Evolutionary conservation across 2,888 invertebrate species (phyloP).

Genomic region (Melieria crassipennis): DNA sequence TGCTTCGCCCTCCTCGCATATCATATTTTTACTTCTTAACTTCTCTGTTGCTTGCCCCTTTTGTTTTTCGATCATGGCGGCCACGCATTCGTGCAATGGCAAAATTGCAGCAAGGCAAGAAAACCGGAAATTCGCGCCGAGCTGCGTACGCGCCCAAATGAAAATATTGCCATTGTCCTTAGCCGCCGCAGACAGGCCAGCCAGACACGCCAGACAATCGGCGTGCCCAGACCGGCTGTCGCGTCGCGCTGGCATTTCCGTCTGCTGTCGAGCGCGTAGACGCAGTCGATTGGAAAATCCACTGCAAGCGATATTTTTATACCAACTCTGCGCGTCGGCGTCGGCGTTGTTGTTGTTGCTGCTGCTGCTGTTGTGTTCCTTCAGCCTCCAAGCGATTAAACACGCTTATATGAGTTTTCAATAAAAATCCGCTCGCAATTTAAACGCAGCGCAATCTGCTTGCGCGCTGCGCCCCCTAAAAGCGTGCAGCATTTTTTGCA

Average conservation of each 20-base stretch:
- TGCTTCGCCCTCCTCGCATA: slow-evolving; percentile 14
- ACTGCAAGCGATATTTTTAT: slow-evolving; percentile 42
- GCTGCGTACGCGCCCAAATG: background rate
- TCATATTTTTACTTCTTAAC: slow-evolving; percentile 13
- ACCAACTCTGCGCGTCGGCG: background rate
- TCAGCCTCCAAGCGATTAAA: slow-evolving; percentile 3
- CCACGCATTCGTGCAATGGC: background rate
- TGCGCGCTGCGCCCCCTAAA: slow-evolving; percentile 2
- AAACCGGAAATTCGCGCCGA: background rate
- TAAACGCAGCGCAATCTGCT: slow-evolving; percentile 38
- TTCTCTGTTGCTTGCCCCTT: background rate
- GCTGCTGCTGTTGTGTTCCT: background rate
- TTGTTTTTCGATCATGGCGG: background rate
- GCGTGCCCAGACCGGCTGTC: too few species aligned
- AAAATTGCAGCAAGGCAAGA: background rate
- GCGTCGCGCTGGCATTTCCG: background rate
- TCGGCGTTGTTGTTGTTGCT: slow-evolving; percentile 19
- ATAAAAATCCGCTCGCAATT: slow-evolving; percentile 45
- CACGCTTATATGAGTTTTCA: slow-evolving; percentile 19
- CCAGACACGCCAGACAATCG: too few species aligned
- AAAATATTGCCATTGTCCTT: background rate
- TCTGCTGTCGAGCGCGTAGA: slow-evolving; percentile 39
- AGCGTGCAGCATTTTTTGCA: slow-evolving; percentile 14
- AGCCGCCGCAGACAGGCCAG: too few species aligned
- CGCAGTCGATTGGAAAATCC: slow-evolving; percentile 59